Conservation (phyloP, 2,113 vertebrate species). For the Hymenochirus boettgeri region DNA sequence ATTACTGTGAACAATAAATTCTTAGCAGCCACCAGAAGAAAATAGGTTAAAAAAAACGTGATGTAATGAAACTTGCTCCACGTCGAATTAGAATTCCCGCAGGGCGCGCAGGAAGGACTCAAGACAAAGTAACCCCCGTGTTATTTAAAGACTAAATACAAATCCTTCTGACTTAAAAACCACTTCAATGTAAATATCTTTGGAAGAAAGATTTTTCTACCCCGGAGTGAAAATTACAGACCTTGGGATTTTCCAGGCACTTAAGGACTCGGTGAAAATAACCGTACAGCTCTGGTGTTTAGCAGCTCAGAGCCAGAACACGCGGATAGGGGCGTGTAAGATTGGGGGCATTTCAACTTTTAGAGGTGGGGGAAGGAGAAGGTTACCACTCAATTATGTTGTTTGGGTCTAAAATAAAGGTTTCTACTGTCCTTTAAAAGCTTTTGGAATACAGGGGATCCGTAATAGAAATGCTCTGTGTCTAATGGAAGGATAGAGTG, state of each 20-base stretch:
- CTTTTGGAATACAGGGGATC: not conserved
- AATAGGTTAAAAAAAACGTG: not conserved
- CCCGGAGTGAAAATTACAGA: conserved; percentile 53
- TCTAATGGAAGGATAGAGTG: not conserved
- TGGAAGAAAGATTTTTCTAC: conserved; percentile 49
- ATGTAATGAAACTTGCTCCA: not conserved
- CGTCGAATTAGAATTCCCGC: not conserved
- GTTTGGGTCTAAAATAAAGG: not conserved
- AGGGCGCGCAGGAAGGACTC: not conserved
- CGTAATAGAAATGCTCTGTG: not conserved
- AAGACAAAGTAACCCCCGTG: conserved; percentile 7
- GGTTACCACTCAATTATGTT: conserved; percentile 7
- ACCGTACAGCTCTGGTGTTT: conserved; percentile 12
- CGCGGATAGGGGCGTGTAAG: not conserved
- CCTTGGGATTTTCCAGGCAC: conserved; percentile 46
- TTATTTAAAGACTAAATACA: not conserved
- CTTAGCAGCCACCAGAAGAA: not conserved
- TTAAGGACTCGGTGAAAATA: conserved; percentile 45
- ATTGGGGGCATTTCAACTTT: not conserved
- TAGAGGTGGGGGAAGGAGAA: not conserved
- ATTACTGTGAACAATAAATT: no score
- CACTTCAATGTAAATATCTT: conserved; percentile 56
- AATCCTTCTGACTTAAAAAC: conserved; percentile 43
- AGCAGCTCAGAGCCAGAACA: conserved; percentile 2
- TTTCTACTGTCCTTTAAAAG: not conserved